Base-by-base conservation (phyloP, 2,797 vertebrate genomes). In the Urosaurus nigricauda region DNA sequence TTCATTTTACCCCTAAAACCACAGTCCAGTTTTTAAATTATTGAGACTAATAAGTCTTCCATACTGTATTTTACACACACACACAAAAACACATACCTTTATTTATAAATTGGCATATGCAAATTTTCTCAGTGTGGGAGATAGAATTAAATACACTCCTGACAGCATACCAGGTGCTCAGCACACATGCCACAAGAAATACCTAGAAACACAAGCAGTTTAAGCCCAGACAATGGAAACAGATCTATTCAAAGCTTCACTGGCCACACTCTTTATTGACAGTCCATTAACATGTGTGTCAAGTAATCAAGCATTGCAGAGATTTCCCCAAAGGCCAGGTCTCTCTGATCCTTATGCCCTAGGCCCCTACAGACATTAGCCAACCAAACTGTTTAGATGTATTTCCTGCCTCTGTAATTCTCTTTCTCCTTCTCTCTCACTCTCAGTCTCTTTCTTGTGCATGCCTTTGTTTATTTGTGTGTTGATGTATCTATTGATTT, bases 291-390 rank as follows among this genome's bases (percentile, higher is more conserved):
- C 1, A 12, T 47, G 43, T 53, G 51, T 6, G 2, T 87, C 73
- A 9, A 60, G 87, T 56, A 82, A 85, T 81, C 79, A 91, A 70
- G 82, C 53, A 51, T 84, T 79, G 63, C 73, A 70, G 32, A 84
- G 75, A 56, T 65, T 51, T 87, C 74, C 80, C 89, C 19, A 78
- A 79, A 63, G 73, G 58, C 8, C 24, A 43, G 16, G 7, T 29
- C 0, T 16, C 35, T 79, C 85, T 0, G 13, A 56, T 74, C 53
- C 63, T 65, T 0, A 0, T 6, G 7, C 56, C 63, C 1, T 78
- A 51, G 53, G 2, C 0, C 35, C 74, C 79, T 56, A 21, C 43
- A 11, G 43, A 70, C 43, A 3, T 60, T 73, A 6, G 2, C 3
- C 80, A 83, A 74, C 1, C 74, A 56, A 86, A 83, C 63, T 43